A percentile compares a stretch with the other conserved stretches of the same genome.
Evolutionary conservation across 2,888 invertebrate species (phyloP).

Genomic region (Ophion ellenae): DNA sequence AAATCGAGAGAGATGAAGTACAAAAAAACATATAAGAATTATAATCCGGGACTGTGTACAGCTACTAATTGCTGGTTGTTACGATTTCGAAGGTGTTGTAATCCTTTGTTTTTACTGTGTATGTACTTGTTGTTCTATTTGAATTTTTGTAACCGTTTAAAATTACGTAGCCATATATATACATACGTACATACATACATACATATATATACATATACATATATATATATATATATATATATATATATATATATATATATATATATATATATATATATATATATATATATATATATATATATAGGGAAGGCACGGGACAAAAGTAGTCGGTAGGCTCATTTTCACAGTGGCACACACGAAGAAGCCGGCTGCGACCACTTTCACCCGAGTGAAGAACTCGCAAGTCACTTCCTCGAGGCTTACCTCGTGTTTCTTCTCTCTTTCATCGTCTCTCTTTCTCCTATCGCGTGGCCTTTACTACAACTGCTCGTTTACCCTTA

Average conservation of each 20-base stretch:
- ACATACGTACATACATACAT: not conserved
- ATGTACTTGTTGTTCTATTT: not conserved
- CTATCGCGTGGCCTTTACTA: conserved; percentile 54
- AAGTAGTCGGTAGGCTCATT: conserved; percentile 45
- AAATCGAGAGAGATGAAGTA: not conserved
- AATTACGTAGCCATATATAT: conserved; percentile 10
- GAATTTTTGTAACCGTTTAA: not conserved
- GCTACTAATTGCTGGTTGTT: not conserved
- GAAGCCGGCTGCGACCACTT: conserved; percentile 72
- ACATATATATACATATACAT: conserved; percentile 12
- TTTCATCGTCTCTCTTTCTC: conserved; percentile 33
- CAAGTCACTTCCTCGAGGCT: conserved; percentile 74
- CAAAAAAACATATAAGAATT: not conserved
- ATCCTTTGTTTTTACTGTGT: conserved; percentile 2
- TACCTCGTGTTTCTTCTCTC: conserved; percentile 26
- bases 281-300: not conserved
- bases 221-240: not conserved
- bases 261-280: conserved; percentile 2
- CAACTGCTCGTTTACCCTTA: conserved; percentile 41
- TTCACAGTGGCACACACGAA: conserved; percentile 47
- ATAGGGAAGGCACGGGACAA: conserved; percentile 38
- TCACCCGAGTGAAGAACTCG: conserved; percentile 73
- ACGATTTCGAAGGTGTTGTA: conserved; percentile 3
- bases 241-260: conserved; percentile 5
- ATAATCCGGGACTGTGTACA: not conserved